Evolutionary conservation across 2,888 invertebrate species (phyloP).

Genomic region (Anorthoa munda): DNA sequence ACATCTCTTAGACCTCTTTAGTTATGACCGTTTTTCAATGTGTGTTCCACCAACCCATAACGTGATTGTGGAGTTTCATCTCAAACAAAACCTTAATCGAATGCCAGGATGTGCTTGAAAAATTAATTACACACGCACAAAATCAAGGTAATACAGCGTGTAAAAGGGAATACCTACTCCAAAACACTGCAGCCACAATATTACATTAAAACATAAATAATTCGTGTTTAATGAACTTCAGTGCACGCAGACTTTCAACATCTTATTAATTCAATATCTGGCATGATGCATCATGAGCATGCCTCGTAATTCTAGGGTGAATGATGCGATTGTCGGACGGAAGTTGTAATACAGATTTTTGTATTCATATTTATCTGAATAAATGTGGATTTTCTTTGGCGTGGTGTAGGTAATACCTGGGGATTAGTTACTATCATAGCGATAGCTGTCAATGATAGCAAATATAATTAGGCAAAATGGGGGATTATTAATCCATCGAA

Average conservation of each 20-base stretch:
- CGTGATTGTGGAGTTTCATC: no score
- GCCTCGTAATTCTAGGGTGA: conserved; percentile 46
- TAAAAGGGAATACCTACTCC: neutral
- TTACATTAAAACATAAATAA: conserved; percentile 46
- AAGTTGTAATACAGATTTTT: conserved; percentile 34
- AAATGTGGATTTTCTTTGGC: conserved; percentile 31
- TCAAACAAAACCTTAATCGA: no score
- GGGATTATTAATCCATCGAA: no score
- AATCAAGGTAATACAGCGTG: no score
- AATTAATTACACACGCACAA: no score
- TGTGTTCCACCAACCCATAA: no score
- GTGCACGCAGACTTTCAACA: conserved; percentile 49
- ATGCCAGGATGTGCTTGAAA: no score
- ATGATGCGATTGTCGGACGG: conserved; percentile 22
- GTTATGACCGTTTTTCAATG: no score
- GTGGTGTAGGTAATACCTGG: neutral
- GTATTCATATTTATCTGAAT: conserved; percentile 14
- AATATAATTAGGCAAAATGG: no score
- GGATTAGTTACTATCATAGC: no score
- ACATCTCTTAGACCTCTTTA: no score
- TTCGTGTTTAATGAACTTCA: conserved; percentile 52
- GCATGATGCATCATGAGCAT: conserved; percentile 53
- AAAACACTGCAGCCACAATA: conserved; percentile 4
- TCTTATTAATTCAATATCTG: conserved; percentile 66
- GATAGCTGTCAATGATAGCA: neutral